These are phyloP conservation scores for Bagarius yarrelli DNA, from an alignment of 2,113 vertebrate species.

Conservation along the genomic window DNA sequence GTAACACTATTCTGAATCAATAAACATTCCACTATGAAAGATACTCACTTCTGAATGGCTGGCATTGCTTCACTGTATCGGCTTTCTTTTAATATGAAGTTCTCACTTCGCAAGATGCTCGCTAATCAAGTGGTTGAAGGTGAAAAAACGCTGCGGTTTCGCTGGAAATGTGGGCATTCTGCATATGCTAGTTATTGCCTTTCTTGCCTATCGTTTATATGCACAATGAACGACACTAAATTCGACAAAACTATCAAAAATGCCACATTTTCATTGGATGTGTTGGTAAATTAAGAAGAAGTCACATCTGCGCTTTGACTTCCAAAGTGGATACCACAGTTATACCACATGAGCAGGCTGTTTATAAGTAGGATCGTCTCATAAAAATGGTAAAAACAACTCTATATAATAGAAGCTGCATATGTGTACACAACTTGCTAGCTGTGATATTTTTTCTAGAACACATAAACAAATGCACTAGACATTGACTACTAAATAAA, in stretches of 20 bases:
- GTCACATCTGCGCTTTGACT: background rate
- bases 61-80: background rate
- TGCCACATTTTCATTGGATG: background rate
- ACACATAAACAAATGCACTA: conserved; percentile 11
- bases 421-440: background rate
- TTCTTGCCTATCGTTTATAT: background rate
- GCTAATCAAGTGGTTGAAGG: background rate
- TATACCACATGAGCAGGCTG: conserved; percentile 5
- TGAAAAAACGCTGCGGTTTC: background rate
- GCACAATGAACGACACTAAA: background rate
- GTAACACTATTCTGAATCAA: background rate
- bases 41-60: background rate
- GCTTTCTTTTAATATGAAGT: conserved; percentile 1
- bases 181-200: background rate
- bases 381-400: background rate
- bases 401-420: background rate
- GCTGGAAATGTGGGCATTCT: background rate
- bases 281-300: background rate
- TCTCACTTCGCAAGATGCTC: conserved; percentile 2
- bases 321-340: background rate
- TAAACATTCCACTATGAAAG: conserved; percentile 1
- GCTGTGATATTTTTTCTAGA: background rate
- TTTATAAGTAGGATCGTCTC: background rate
- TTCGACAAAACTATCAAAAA: background rate
- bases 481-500: background rate